These are phyloP conservation scores for Gymnarchus niloticus DNA, from an alignment of 2,113 vertebrate genomes.

Conservation along the genomic window DNA sequence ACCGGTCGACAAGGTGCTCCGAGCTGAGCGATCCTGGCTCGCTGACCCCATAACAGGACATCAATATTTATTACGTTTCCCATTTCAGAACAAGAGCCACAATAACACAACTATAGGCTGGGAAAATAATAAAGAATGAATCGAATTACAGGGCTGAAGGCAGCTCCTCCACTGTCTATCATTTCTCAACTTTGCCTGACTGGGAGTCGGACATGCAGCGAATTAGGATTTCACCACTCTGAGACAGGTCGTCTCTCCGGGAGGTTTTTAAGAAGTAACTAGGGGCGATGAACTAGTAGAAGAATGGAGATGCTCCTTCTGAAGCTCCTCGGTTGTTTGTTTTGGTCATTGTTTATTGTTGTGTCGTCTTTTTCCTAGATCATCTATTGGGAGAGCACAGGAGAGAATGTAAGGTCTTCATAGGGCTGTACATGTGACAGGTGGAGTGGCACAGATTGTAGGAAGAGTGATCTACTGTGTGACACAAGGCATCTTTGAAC, in stretches of 20 bases:
- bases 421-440: not conserved
- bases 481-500: too few relatives aligned
- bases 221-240: not conserved
- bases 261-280: too few relatives aligned
- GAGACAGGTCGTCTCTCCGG: not conserved
- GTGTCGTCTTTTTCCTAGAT: not conserved
- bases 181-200: slow-evolving; percentile 41
- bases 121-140: slow-evolving; percentile 61
- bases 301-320: not conserved
- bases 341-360: too few relatives aligned
- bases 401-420: not conserved
- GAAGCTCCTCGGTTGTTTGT: not conserved
- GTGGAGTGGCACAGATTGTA: not conserved
- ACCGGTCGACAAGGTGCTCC: slow-evolving; percentile 33
- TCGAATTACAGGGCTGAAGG: slow-evolving; percentile 52
- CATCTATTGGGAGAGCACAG: not conserved
- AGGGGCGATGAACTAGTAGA: not conserved
- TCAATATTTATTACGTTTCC: slow-evolving; percentile 71
- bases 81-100: slow-evolving; percentile 49
- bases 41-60: slow-evolving; percentile 52
- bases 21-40: slow-evolving; percentile 37
- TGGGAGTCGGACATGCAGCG: slow-evolving; percentile 24
- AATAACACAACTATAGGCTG: slow-evolving; percentile 46
- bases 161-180: slow-evolving; percentile 44
- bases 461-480: not conserved